phyloP scores from a whole-genome alignment of 2,797 vertebrate species.

The Microcaecilia unicolor region DNA sequence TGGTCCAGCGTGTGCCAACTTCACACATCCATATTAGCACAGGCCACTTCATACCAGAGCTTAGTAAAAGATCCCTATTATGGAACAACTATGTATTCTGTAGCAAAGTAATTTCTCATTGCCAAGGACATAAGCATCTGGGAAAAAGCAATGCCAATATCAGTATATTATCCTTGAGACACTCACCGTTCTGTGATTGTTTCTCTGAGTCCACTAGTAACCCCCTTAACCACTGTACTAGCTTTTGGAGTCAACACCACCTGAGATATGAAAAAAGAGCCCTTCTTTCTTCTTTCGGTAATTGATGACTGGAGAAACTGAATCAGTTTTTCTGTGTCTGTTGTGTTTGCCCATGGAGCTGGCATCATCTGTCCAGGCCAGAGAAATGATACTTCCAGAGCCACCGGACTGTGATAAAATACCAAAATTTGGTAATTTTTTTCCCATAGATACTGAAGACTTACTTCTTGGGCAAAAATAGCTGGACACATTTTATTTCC shows the following conservation, averaged over 20 bases:
- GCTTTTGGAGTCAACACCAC: conserved; percentile 95
- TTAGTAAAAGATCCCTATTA: no score
- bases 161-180: not conserved
- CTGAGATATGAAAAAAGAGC: conserved; percentile 94
- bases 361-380: conserved; percentile 99
- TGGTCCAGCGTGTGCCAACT: no score
- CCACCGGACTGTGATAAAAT: conserved; percentile 94
- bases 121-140: no score
- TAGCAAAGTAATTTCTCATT: no score
- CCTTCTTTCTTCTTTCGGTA: conserved; percentile 89
- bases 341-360: conserved; percentile 92
- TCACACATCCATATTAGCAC: no score
- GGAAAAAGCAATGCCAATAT: no score
- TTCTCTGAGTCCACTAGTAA: conserved; percentile 92
- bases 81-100: no score
- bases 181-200: conserved; percentile 91
- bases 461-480: conserved; percentile 92
- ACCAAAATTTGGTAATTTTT: conserved; percentile 91
- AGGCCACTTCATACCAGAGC: no score
- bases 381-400: conserved; percentile 87
- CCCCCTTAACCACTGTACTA: conserved; percentile 93
- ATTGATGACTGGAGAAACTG: conserved; percentile 91
- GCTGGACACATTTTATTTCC: conserved; percentile 92
- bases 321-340: conserved; percentile 90
- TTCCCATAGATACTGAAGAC: conserved; percentile 91